A percentile compares a stretch with the other conserved stretches of the same genome.
Evolutionary conservation across 2,797 vertebrate genomes (phyloP).

Genomic region (Brotula barbata): DNA sequence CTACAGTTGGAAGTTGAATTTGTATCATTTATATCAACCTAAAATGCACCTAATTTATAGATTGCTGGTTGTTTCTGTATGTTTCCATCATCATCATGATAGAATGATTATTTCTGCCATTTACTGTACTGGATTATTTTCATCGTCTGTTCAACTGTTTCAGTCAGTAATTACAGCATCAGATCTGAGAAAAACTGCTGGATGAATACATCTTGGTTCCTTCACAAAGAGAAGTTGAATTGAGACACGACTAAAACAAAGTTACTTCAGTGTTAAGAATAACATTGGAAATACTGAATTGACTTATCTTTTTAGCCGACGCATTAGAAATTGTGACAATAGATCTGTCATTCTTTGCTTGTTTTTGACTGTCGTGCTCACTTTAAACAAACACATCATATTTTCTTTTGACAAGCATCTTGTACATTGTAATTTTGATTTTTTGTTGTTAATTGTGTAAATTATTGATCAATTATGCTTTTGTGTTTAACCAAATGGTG

Average conservation of each 20-base stretch:
- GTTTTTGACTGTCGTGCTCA: conserved; percentile 32
- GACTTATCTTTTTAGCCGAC: conserved; percentile 44
- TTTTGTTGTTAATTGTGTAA: conserved; percentile 67
- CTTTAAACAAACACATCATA: conserved; percentile 42
- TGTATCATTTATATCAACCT: conserved; percentile 68
- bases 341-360: conserved; percentile 18
- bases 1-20: conserved; percentile 60
- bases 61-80: conserved; percentile 56
- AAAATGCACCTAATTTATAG: conserved; percentile 70
- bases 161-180: conserved; percentile 17
- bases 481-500: conserved; percentile 76
- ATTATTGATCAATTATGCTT: conserved; percentile 70
- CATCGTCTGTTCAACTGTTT: conserved; percentile 15
- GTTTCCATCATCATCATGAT: conserved; percentile 37
- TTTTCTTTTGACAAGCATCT: conserved; percentile 62
- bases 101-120: conserved; percentile 28
- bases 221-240: neutral
- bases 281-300: conserved; percentile 30
- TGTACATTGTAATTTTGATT: conserved; percentile 65
- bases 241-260: conserved; percentile 19
- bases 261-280: conserved; percentile 20
- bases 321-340: conserved; percentile 22
- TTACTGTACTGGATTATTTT: conserved; percentile 4
- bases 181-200: conserved; percentile 20
- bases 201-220: conserved; percentile 1